Evolutionary conservation across 2,113 vertebrate species (phyloP), one percentile per base, ranked within the genome.

Genomic region (Onychostoma macrolepis): DNA sequence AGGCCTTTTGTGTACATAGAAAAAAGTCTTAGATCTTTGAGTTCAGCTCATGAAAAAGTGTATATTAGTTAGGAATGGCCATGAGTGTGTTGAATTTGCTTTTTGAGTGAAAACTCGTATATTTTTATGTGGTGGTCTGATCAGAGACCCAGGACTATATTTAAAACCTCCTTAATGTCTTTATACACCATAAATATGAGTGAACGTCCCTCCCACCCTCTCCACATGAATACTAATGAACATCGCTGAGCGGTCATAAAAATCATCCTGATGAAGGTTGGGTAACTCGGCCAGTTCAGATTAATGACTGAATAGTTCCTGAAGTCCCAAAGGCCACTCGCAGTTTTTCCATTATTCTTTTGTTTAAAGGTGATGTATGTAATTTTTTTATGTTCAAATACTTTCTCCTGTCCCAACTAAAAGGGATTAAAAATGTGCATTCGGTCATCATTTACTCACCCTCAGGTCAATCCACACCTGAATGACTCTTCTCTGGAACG

Each of bases 171-270:
- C 28, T 83, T 83, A 75, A 77, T 30, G 28, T 50, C 76, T 76
- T 48, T 5, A 24, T 11, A 78, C n/a, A 2, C 21, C 67, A 58
- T 85, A 38, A 88, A 76, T 75, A 79, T 85, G 77, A 85, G 28
- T 33, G 83, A 85, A 65, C 28, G 28, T 26, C 26, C 36, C 48
- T 41, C 30, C 41, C 38, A 30, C 33, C 83, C 63, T 12, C 26
- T 56, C 13, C 11, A 28, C 71, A 80, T 33, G 76, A 88, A 71
- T 58, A 38, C 69, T 53, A 84, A 80, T 79, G 12, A 85, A 43
- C 61, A 13, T 4, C 5, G 10, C 30, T 71, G 56, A 65, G n/a
- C 24, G 38, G 7, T 41, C 38, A 41, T 88, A 71, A 80, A 61
- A 72, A 21, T 33, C 50, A 41, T 13, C 11, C 61, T 36, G 79